Evolutionary conservation across 1,140 invertebrate species (phyloP).

Genomic region (Leguminivora glycinivorella): DNA sequence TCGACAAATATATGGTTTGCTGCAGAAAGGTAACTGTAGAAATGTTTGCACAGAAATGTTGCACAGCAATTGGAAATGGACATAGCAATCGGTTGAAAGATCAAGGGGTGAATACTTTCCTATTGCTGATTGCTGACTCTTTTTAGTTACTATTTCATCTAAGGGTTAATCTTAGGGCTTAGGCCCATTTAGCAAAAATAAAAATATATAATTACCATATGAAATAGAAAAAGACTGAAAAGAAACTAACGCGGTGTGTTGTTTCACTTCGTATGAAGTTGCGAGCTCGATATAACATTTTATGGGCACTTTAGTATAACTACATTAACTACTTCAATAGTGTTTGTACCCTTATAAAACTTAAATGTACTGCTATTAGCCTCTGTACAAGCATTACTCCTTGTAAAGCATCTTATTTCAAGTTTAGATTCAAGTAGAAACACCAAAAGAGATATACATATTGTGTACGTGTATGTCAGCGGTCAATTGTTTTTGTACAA

Average conservation of each 20-base stretch:
- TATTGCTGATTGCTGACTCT: too few species aligned
- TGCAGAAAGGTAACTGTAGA: background rate
- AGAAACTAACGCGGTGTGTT: too few species aligned
- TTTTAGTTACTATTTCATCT: too few species aligned
- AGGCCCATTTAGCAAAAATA: too few species aligned
- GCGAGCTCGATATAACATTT: background rate
- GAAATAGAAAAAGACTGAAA: too few species aligned
- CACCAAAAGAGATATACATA: background rate
- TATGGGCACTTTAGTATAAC: conserved; percentile 5
- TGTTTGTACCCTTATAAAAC: background rate
- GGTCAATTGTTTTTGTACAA: too few species aligned
- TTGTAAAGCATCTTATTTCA: background rate
- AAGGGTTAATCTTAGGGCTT: too few species aligned
- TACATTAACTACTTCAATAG: conserved; percentile 1
- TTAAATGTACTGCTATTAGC: background rate
- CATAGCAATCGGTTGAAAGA: too few species aligned
- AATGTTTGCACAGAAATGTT: too few species aligned
- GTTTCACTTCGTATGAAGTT: background rate
- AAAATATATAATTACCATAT: too few species aligned
- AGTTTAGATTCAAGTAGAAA: background rate
- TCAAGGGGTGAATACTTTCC: too few species aligned
- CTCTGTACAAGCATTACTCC: background rate
- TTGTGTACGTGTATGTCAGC: background rate
- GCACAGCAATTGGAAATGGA: too few species aligned
- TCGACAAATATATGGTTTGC: background rate